phyloP scores from a whole-genome alignment of 2,888 invertebrate species.

The Hirtodrosophila duncani region DNA sequence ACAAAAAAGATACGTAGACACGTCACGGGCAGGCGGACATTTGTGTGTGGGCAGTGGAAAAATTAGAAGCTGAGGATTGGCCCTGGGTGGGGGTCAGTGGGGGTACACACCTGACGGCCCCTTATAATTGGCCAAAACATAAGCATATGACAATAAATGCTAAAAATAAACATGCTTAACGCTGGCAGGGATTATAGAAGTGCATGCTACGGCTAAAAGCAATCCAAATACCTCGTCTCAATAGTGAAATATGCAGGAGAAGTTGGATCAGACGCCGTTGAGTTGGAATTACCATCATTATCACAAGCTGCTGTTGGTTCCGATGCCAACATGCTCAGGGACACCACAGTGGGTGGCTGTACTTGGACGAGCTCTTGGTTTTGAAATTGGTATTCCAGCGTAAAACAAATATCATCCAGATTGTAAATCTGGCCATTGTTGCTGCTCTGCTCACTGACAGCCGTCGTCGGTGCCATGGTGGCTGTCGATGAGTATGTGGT shows the following conservation, averaged over 20 bases:
- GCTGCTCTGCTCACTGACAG: constrained; percentile 32
- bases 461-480: constrained; percentile 22
- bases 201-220: constrained; percentile 18
- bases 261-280: constrained; percentile 25
- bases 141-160: neutral
- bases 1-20: constrained; percentile 25
- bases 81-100: constrained; percentile 38
- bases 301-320: constrained; percentile 29
- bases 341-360: constrained; percentile 72
- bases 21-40: constrained; percentile 48
- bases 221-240: constrained; percentile 63
- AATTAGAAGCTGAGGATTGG: constrained; percentile 34
- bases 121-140: constrained; percentile 15
- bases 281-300: constrained; percentile 29
- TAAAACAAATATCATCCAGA: constrained; percentile 72
- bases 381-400: constrained; percentile 76
- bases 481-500: constrained; percentile 36
- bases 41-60: constrained; percentile 65
- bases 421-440: constrained; percentile 42
- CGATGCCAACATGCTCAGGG: constrained; percentile 54
- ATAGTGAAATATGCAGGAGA: constrained; percentile 58
- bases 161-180: constrained; percentile 1
- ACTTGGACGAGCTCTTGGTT: constrained; percentile 76
- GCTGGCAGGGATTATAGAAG: neutral
- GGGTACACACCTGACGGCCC: constrained; percentile 45